A percentile compares a stretch with the other conserved stretches of the same genome.
phyloP scores from a whole-genome alignment of 1,140 invertebrate genomes.

The Zelostemma sp. region DNA sequence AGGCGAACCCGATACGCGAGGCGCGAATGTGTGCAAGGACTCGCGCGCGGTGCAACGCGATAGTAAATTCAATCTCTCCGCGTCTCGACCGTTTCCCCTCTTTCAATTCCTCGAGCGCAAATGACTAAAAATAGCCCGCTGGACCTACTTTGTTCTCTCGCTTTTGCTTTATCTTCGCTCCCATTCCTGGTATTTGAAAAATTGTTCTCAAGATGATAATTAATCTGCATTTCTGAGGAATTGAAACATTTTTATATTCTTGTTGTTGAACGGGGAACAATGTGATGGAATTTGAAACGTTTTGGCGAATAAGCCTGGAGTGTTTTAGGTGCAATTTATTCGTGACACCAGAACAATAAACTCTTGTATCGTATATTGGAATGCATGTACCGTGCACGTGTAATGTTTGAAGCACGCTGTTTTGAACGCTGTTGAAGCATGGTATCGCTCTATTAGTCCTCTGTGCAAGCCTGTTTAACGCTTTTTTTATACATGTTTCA shows the following conservation, averaged over 20 bases:
- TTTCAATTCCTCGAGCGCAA: constrained; percentile 2
- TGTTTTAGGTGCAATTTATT: constrained; percentile 22
- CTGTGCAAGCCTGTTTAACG: constrained; percentile 24
- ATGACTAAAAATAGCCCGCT: constrained; percentile 15
- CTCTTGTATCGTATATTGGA: constrained; percentile 35
- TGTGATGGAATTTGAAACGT: background rate
- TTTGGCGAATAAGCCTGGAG: constrained; percentile 33
- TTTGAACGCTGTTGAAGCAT: constrained; percentile 38
- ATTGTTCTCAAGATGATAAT: no score
- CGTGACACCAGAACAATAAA: constrained; percentile 38
- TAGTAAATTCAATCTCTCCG: constrained; percentile 12
- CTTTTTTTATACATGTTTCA: constrained; percentile 20
- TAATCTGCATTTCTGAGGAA: no score
- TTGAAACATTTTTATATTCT: no score
- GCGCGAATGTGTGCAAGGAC: constrained; percentile 1
- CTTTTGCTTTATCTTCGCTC: no score
- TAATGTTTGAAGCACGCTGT: constrained; percentile 39
- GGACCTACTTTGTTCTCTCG: constrained; percentile 11
- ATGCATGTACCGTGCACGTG: constrained; percentile 39
- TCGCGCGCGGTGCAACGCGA: constrained; percentile 11
- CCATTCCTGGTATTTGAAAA: no score
- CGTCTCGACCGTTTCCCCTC: background rate
- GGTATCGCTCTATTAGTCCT: constrained; percentile 41
- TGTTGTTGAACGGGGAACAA: no score
- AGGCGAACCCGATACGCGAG: constrained; percentile 16